Base-by-base conservation (phyloP, 1,140 invertebrate species). In the Saccostrea glomerata region DNA sequence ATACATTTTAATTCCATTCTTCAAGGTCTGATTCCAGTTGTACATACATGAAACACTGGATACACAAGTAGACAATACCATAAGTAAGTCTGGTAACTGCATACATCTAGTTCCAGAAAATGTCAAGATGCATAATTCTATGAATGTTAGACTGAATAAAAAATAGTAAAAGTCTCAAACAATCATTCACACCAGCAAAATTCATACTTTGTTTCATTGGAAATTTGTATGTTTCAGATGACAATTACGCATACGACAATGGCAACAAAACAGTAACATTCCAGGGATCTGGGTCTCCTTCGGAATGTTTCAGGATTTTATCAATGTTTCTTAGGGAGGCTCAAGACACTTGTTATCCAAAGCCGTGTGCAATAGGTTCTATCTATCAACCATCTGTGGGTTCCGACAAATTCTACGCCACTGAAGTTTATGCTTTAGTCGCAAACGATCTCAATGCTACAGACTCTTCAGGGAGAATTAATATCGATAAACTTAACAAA, bases 291-390 rank as follows among this genome's bases (percentile, higher is more conserved):
- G 90, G 93, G 17, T 85, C 92, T 63, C 87, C 91, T 6, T 82
- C 77, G 12, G 58, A 91, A 84, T 94, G 94, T 89, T 87, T 90
- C 89, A 58, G 85, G 20, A 89, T 94, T n/a, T 84, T 94, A 66
- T 40, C 88, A 36, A 58, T 86, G 17, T 92, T 94, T 66, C 90
- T 94, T 25, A 40, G 88, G 63, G 92, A 90, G 36, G 87, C 89
- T 40, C 82, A 87, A 58, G 88, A 90, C 60, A 73, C 84, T 60
- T 94, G 94, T 86, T 91, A 92, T 82, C 94, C 94, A 6, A 92
- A 93, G 84, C 94, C 94, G 17, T 94, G 94, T 91, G 91, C 92
- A 56, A 93, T 94, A 56, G 92, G 92, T 25, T 85, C 73, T 2
- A 92, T 92, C 6, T 94, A 94, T 90, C 93, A 94, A 88, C 92